phyloP scores from a whole-genome alignment of 1,140 invertebrate genomes.

The Brachionus calyciflorus region DNA sequence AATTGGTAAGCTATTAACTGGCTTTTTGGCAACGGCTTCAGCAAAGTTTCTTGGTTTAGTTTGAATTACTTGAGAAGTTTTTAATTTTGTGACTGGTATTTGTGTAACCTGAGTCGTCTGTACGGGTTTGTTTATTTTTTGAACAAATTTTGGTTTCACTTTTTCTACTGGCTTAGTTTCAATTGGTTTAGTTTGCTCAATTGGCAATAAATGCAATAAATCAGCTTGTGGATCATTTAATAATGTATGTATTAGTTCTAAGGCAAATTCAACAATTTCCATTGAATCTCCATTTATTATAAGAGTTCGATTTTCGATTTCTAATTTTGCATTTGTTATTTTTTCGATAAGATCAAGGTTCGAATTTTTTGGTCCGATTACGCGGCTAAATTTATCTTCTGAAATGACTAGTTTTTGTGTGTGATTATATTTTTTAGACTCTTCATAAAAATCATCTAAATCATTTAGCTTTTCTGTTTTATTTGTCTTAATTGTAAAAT shows the following conservation, averaged over 20 bases:
- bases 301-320: not conserved
- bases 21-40: conserved; percentile 23
- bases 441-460: not conserved
- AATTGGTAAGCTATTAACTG: not conserved
- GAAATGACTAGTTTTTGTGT: not conserved
- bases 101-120: not conserved
- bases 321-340: conserved; percentile 2
- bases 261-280: conserved; percentile 15
- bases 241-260: conserved; percentile 2
- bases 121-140: too few species aligned
- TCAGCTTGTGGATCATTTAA: conserved; percentile 15
- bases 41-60: conserved; percentile 24
- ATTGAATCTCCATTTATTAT: not conserved
- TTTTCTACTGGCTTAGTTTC: not conserved
- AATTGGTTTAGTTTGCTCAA: not conserved
- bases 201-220: not conserved
- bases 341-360: not conserved
- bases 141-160: not conserved
- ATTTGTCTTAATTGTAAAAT: not conserved
- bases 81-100: not conserved
- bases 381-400: not conserved
- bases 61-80: not conserved
- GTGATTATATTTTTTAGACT: not conserved
- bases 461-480: conserved; percentile 12
- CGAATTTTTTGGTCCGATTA: not conserved